These are phyloP conservation scores for Colletes latitarsis DNA, from an alignment of 1,140 invertebrate genomes.

Conservation along the genomic window DNA sequence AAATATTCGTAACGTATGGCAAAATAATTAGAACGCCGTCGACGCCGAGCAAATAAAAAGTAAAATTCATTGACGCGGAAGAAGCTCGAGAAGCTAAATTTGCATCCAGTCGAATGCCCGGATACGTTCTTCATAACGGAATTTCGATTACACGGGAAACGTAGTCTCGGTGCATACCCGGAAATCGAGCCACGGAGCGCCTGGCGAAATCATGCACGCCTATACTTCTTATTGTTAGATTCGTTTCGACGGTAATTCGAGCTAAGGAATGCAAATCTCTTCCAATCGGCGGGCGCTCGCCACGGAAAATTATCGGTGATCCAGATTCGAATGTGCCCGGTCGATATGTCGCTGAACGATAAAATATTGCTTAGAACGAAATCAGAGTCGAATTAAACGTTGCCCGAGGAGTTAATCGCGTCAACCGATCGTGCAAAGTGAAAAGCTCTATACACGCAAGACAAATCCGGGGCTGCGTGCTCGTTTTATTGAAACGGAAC, in stretches of 20 bases:
- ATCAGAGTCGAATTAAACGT: constrained; percentile 46
- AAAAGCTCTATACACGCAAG: constrained; percentile 38
- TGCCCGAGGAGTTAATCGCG: constrained; percentile 39
- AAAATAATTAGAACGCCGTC: neutral
- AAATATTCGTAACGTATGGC: no score
- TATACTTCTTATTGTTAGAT: constrained; percentile 38
- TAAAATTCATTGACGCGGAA: neutral
- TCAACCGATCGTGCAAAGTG: constrained; percentile 37
- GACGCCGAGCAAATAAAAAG: neutral
- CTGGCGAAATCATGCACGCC: constrained; percentile 4
- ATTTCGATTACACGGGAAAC: constrained; percentile 17
- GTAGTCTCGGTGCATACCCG: constrained; percentile 22
- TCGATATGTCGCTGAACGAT: constrained; percentile 37
- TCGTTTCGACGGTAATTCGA: constrained; percentile 28
- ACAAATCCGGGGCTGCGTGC: constrained; percentile 23
- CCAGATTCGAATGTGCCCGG: constrained; percentile 32
- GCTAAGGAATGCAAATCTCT: constrained; percentile 19
- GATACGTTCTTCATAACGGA: neutral
- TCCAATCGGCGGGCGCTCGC: neutral
- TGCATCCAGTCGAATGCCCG: neutral
- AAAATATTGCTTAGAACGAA: constrained; percentile 52
- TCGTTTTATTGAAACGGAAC: constrained; percentile 38
- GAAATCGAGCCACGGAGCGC: constrained; percentile 31
- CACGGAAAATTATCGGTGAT: constrained; percentile 20
- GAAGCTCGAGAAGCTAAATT: neutral